Base-by-base conservation (phyloP, 2,797 vertebrate species). In the Sebastes steindachneri region DNA sequence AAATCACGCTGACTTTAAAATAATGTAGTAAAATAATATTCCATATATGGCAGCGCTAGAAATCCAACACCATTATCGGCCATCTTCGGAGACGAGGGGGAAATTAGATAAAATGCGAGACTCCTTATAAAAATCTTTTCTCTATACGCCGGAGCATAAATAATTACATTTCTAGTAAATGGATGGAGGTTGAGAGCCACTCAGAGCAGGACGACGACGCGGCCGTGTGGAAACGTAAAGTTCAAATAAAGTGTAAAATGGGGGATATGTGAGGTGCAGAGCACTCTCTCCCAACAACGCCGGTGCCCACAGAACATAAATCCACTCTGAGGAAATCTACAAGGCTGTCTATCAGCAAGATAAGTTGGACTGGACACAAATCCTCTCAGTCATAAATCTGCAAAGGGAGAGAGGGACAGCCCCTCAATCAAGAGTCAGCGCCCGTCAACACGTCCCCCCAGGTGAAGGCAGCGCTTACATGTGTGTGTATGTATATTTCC, bases 1-100 rank as follows among this genome's bases (percentile, higher is more conserved):
- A 96, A 96, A 96, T 95, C 95, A 95, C 71, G 5, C 77, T 21
- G 92, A 89, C 91, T 94, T 92, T 95, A 93, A 95, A 95, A 95
- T 95, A 94, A 95, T 95, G 89, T 88, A 80, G 88, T 92, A 92
- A 91, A 94, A 94, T 93, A 92, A 86, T 84, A 90, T 87, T 86
- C 87, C 80, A 80, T 89, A 89, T 80, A 87, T 82, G 91, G 89
- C 88, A 29, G 58, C 66, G 68, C 84, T 72, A 37, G 86, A 84
- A 80, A 82, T 84, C 74, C 89, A 77, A 85, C 83, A 73, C 86
- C 74, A 87, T 93, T 89, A 93, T 91, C 86, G 74, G 60, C 83
- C 35, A 89, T 93, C 90, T 92, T 82, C 84, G 77, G 85, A 88
- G 90, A 86, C 73, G 80, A 77, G 77, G 75, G 70, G 70, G 55